These are phyloP conservation scores for Ophioninae sp. DNA, from an alignment of 2,888 invertebrate species.

Conservation along the genomic window DNA sequence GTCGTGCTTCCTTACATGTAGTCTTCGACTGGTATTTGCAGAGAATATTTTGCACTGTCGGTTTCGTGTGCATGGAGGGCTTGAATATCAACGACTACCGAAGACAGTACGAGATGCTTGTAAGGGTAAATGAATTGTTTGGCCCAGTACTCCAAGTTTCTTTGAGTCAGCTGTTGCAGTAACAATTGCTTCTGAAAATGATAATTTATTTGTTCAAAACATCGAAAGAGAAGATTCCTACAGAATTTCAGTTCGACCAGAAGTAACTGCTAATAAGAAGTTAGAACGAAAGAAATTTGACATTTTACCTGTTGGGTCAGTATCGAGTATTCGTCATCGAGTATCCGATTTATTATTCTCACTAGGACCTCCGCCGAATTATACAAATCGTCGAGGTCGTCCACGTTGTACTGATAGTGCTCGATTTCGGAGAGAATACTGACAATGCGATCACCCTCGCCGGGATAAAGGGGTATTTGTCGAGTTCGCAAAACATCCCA, in stretches of 20 bases:
- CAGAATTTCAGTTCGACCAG: not conserved
- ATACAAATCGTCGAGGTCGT: constrained; percentile 81
- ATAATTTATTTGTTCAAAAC: not conserved
- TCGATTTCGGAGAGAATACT: constrained; percentile 84
- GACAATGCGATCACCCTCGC: constrained; percentile 86
- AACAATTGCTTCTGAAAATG: constrained; percentile 78
- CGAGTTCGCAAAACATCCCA: constrained; percentile 83
- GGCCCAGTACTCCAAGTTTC: constrained; percentile 80
- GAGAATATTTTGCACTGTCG: constrained; percentile 72
- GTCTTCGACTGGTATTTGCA: constrained; percentile 76
- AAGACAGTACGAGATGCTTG: constrained; percentile 76
- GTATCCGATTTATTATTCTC: constrained; percentile 85
- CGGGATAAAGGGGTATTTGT: constrained; percentile 83
- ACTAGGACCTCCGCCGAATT: constrained; percentile 83
- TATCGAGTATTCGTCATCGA: constrained; percentile 86
- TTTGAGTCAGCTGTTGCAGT: constrained; percentile 78
- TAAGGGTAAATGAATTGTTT: constrained; percentile 71
- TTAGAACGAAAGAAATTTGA: not conserved
- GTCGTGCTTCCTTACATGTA: constrained; percentile 70
- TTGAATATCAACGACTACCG: constrained; percentile 78
- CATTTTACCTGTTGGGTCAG: constrained; percentile 87
- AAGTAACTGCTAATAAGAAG: not conserved
- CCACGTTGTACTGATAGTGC: constrained; percentile 81
- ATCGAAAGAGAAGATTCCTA: not conserved
- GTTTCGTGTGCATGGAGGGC: constrained; percentile 73